Percentiles rank a stretch among this genome's conserved stretches.
These are phyloP conservation scores for Lagorchestes hirsutus DNA, from an alignment of 2,797 vertebrate genomes.

Conservation along the genomic window DNA sequence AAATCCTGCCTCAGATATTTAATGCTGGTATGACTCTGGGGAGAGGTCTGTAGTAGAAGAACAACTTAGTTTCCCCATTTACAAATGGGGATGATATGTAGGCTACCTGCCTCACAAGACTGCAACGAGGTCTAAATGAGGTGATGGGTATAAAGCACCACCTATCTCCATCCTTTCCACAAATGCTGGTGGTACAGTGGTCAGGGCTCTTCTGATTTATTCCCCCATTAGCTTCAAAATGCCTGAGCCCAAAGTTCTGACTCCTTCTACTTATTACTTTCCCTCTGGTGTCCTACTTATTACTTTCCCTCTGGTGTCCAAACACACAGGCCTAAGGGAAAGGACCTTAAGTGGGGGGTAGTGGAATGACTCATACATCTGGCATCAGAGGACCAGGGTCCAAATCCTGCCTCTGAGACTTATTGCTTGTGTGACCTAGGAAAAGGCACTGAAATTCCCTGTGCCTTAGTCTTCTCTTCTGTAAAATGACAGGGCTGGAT, in stretches of 20 bases:
- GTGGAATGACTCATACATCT: background rate
- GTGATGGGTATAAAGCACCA: background rate
- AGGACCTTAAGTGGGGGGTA: background rate
- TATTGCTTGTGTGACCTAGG: background rate
- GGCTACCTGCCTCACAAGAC: background rate
- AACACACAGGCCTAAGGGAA: background rate
- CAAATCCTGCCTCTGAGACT: background rate
- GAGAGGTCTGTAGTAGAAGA: background rate
- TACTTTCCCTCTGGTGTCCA: background rate
- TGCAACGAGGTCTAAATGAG: background rate
- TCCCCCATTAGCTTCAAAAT: conserved; percentile 11
- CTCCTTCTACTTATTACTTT: background rate
- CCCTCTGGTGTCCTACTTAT: background rate
- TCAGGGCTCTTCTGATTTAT: background rate
- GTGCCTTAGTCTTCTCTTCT: background rate
- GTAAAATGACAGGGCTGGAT: background rate
- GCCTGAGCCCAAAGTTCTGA: background rate
- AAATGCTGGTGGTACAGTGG: background rate
- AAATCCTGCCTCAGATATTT: background rate
- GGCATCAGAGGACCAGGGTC: background rate
- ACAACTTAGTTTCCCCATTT: background rate
- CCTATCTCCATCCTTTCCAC: background rate
- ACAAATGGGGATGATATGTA: background rate
- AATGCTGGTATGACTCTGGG: background rate
- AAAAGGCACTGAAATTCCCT: background rate